Conservation (phyloP, 2,888 invertebrate species). For the Hydrotaea diabolus region DNA sequence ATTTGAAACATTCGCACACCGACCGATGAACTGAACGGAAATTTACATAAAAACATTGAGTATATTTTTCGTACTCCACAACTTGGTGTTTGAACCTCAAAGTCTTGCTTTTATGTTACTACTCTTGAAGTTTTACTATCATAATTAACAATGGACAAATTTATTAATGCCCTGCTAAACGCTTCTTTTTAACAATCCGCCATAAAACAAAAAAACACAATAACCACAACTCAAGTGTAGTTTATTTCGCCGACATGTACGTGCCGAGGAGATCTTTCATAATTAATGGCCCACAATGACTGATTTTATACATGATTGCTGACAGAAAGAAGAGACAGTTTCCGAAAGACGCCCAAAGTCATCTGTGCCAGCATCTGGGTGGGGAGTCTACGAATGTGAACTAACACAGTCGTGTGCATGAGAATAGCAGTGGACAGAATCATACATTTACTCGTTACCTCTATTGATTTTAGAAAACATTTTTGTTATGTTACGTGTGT, state of each 20-base stretch:
- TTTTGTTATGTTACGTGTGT: too few relatives aligned
- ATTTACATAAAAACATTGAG: not conserved
- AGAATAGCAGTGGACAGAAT: too few relatives aligned
- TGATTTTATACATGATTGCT: slow-evolving; percentile 45
- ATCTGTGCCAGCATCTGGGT: not conserved
- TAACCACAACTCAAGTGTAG: not conserved
- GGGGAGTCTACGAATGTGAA: too few relatives aligned
- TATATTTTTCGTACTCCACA: not conserved
- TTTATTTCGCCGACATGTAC: not conserved
- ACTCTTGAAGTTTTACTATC: not conserved
- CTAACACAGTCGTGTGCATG: not conserved
- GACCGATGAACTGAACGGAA: slow-evolving; percentile 5
- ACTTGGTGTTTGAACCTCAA: not conserved
- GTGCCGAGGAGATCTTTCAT: not conserved
- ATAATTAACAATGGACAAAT: not conserved
- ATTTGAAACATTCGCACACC: not conserved
- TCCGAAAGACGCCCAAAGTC: slow-evolving; percentile 1
- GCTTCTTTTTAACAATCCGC: not conserved
- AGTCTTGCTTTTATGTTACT: not conserved
- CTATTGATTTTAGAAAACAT: too few relatives aligned
- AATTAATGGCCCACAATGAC: slow-evolving; percentile 28
- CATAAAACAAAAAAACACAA: not conserved
- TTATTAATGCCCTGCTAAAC: not conserved
- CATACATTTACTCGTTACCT: too few relatives aligned
- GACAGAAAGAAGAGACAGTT: slow-evolving; percentile 1